phyloP scores from a whole-genome alignment of 2,113 vertebrate species.

The Neogale vison region DNA sequence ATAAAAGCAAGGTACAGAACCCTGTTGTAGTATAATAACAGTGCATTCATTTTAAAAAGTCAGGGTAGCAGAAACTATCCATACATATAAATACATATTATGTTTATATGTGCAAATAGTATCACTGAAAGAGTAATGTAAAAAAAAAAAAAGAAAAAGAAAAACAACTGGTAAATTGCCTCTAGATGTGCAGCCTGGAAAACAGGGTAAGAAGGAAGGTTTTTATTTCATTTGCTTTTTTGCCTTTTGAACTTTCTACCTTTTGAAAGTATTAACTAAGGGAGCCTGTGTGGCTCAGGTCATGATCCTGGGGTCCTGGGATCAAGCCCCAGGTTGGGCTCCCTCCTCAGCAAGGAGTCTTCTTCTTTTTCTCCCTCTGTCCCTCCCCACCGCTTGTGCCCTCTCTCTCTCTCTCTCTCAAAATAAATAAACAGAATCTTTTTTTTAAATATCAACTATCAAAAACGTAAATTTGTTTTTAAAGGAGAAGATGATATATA shows the following conservation, averaged over 20 bases:
- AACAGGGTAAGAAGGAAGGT: not conserved
- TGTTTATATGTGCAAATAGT: not conserved
- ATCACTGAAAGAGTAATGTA: not conserved
- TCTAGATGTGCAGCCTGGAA: not conserved
- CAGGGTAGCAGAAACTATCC: not conserved
- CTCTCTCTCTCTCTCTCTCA: no score
- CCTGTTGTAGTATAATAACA: not conserved
- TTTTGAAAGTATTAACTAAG: not conserved
- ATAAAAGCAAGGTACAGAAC: not conserved
- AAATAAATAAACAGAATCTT: no score
- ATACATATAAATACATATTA: not conserved
- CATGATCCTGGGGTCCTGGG: no score
- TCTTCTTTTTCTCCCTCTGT: no score
- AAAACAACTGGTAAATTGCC: not conserved
- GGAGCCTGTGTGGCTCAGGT: no score
- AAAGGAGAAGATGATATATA: not conserved
- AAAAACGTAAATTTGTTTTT: constrained; percentile 13
- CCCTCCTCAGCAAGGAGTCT: no score
- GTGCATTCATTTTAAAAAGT: not conserved
- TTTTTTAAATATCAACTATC: not conserved
- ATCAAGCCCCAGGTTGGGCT: no score
- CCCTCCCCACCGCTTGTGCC: no score
- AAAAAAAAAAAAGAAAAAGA: not conserved
- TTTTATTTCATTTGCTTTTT: not conserved
- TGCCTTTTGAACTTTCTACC: not conserved